These are phyloP conservation scores for Eilema sororculum DNA, from an alignment of 2,888 invertebrate genomes.

Conservation along the genomic window DNA sequence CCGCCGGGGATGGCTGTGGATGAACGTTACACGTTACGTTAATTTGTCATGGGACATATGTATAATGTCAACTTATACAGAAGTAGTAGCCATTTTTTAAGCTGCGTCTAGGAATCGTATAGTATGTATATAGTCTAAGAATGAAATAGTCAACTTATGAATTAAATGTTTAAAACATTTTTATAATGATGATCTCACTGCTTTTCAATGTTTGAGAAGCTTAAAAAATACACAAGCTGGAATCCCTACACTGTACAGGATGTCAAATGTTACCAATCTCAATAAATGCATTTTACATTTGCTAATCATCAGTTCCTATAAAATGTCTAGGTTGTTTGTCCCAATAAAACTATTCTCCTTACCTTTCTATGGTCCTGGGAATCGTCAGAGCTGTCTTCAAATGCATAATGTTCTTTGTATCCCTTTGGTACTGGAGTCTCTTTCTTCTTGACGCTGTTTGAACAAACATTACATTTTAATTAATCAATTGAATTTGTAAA, in stretches of 20 bases:
- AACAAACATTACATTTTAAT: constrained; percentile 18
- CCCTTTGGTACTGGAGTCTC: constrained; percentile 83
- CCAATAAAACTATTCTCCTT: constrained; percentile 21
- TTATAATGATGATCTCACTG: background rate
- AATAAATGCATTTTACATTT: background rate
- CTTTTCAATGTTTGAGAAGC: no score
- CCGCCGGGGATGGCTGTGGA: constrained; percentile 59
- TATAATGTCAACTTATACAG: no score
- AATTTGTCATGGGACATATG: no score
- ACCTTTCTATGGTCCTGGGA: constrained; percentile 78
- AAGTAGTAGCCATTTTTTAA: no score
- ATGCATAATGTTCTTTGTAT: constrained; percentile 84
- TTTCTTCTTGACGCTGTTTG: constrained; percentile 88
- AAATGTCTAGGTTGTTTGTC: background rate
- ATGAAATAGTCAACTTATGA: no score
- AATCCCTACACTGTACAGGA: no score
- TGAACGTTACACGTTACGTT: no score
- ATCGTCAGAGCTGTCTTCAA: constrained; percentile 84
- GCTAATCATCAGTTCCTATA: background rate
- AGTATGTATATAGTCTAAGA: no score
- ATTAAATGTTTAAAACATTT: no score
- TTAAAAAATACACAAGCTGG: no score
- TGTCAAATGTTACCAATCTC: no score
- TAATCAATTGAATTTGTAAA: background rate
- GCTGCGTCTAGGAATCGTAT: no score